phyloP scores from a whole-genome alignment of 2,888 invertebrate genomes.

The Erebia aethiops region DNA sequence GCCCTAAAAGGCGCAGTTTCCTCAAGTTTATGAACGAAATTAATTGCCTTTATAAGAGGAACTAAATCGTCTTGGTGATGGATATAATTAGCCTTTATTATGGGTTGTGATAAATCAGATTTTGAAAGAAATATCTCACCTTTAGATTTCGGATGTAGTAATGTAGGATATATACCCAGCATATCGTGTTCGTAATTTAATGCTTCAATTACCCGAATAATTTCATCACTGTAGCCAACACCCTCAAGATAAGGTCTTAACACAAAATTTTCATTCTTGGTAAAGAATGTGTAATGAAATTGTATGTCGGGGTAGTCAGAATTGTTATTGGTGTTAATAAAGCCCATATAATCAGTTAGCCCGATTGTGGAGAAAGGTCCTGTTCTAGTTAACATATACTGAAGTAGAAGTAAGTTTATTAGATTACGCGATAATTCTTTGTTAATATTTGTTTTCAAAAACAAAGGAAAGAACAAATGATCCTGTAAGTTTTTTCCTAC shows the following conservation, averaged over 20 bases:
- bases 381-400: constrained; percentile 74
- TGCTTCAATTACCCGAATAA: constrained; percentile 49
- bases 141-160: constrained; percentile 77
- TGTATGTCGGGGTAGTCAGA: constrained; percentile 78
- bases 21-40: constrained; percentile 60
- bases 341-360: constrained; percentile 73
- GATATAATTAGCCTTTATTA: constrained; percentile 85
- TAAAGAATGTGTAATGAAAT: constrained; percentile 62
- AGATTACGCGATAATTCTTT: constrained; percentile 42
- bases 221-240: constrained; percentile 54
- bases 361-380: constrained; percentile 74
- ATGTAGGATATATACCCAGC: constrained; percentile 61
- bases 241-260: constrained; percentile 48
- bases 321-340: constrained; percentile 71
- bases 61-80: constrained; percentile 77
- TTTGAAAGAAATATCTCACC: constrained; percentile 81
- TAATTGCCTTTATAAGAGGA: constrained; percentile 65
- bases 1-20: constrained; percentile 64
- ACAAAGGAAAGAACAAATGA: constrained; percentile 65
- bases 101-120: constrained; percentile 73
- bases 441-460: constrained; percentile 47
- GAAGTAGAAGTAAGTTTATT: constrained; percentile 55
- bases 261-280: constrained; percentile 50
- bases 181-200: constrained; percentile 57
- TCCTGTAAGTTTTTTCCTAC: constrained; percentile 81